Percentiles rank a stretch among this genome's conserved stretches.
Conservation (phyloP, 2,888 invertebrate species). For the Pollenia amentaria region DNA sequence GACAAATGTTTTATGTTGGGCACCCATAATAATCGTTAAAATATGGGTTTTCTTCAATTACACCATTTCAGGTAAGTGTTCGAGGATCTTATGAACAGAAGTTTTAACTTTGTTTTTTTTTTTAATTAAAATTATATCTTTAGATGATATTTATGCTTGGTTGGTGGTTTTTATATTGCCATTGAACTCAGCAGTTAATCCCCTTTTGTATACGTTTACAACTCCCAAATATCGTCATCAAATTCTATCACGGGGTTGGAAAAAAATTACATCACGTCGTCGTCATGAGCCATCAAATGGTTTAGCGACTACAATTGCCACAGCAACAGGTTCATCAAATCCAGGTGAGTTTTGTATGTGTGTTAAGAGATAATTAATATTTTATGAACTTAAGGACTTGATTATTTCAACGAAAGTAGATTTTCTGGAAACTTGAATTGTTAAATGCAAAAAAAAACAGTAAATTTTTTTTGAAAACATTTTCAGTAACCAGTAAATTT, state of each 20-base stretch:
- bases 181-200: constrained; percentile 88
- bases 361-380: neutral
- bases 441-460: no score
- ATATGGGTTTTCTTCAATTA: constrained; percentile 86
- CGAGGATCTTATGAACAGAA: neutral
- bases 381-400: neutral
- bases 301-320: constrained; percentile 80
- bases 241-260: constrained; percentile 84
- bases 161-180: constrained; percentile 89
- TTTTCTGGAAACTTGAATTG: no score
- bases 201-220: constrained; percentile 88
- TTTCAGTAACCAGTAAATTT: no score
- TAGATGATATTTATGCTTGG: constrained; percentile 88
- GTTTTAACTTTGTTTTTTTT: constrained; percentile 2
- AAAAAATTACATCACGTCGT: constrained; percentile 83
- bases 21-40: constrained; percentile 88
- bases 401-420: neutral
- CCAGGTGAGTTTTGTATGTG: constrained; percentile 75
- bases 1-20: constrained; percentile 90
- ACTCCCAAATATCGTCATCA: constrained; percentile 87
- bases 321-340: constrained; percentile 82
- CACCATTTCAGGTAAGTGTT: constrained; percentile 86
- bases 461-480: no score
- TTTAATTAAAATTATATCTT: constrained; percentile 27
- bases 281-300: constrained; percentile 82